Evolutionary conservation across 1,140 invertebrate genomes (phyloP), one percentile per base, ranked within the genome.

Genomic region (Hylaeus volcanicus): DNA sequence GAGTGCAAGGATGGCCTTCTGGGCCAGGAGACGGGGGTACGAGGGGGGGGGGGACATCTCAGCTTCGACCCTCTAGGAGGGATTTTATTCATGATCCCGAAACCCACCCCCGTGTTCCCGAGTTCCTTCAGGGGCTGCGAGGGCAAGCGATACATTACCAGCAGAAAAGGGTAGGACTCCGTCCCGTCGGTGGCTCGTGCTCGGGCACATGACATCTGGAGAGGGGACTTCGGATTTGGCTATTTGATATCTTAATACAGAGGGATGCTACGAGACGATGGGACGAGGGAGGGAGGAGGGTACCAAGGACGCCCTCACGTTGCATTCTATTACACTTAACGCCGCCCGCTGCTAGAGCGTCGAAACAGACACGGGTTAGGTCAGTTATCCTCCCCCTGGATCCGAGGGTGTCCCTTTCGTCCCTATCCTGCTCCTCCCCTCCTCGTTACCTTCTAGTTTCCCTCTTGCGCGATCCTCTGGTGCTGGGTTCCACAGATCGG

Each of bases 241-340:
- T 89, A 92, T 92, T 93, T 92, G 92, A 93, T 93, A 93, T 93
- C 91, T 93, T 92, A 91, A 93, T 90, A 89, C 82, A 75, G 79
- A 81, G 85, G 81, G 83, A 80, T 75, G 68, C 69, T 56, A 41
- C 64, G 66, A 71, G 69, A 78, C 39, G 2, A n/a, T 9, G 3
- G 11, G 14, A 6, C 5, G 61, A 70, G 41, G 9, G 15, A 2
- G 63, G 53, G 26, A 3, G 65, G 39, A 56, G 3, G 12, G 48
- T 37, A n/a, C 39, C 15, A 60, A 86, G 85, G 80, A 86, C 85
- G 80, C 71, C 84, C 84, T 74, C 81, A 37, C 69, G 81, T 83
- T 77, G 84, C 86, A 86, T 85, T 81, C 84, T 86, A 85, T 51
- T 51, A 51, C 51, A 51, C 84, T 86, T 85, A 82, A 69, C 84